Conservation (phyloP, 2,113 vertebrate genomes). For the Oncorhynchus mykiss region DNA sequence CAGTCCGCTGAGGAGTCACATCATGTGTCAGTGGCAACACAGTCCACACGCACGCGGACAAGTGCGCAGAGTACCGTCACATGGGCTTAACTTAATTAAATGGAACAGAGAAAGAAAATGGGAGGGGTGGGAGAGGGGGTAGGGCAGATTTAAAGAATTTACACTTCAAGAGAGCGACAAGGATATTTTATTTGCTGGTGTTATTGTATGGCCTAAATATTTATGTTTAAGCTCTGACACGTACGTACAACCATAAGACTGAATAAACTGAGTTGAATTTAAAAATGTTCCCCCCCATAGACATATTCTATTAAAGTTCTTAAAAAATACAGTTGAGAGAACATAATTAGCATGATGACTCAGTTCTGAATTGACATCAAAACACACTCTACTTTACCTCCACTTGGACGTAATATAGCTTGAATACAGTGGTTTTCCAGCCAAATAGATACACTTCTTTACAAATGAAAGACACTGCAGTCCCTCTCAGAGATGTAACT, state of each 20-base stretch:
- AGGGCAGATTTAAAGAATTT: constrained; percentile 15
- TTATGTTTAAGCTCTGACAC: neutral
- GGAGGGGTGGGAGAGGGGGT: constrained; percentile 6
- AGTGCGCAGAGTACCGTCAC: constrained; percentile 6
- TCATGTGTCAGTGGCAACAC: too few species aligned
- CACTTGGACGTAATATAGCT: neutral
- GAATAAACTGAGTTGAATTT: neutral
- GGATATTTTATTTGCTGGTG: constrained; percentile 21
- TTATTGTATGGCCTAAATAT: constrained; percentile 4
- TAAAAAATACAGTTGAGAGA: neutral
- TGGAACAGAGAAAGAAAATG: constrained; percentile 4
- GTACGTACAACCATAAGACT: neutral
- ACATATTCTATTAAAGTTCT: neutral
- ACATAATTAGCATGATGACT: neutral
- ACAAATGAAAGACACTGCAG: constrained; percentile 17
- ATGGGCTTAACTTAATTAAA: constrained; percentile 42
- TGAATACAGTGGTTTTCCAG: neutral
- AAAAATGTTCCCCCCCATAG: neutral
- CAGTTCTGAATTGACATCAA: neutral
- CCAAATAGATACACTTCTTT: constrained; percentile 9
- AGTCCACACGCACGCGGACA: too few species aligned
- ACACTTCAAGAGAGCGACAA: constrained; percentile 24
- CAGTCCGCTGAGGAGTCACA: too few species aligned
- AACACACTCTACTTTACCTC: neutral
- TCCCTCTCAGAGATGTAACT: constrained; percentile 16